These are phyloP conservation scores for Burhinus oedicnemus DNA, from an alignment of 2,113 vertebrate genomes.

Conservation along the genomic window DNA sequence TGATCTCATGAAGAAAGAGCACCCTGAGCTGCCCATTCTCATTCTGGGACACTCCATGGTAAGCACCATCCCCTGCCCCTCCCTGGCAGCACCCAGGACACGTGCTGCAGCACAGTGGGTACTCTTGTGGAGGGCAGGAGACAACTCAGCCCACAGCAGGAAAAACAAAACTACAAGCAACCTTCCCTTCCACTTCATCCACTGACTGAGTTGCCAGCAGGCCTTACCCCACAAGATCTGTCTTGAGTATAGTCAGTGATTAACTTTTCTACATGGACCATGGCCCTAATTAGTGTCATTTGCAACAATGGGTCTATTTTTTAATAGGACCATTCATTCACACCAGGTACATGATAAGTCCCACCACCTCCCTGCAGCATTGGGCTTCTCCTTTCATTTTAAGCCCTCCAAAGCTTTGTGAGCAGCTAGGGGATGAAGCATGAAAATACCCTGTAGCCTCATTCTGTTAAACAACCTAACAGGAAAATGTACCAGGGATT, in stretches of 20 bases:
- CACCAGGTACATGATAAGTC: not conserved
- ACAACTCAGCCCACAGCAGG: not conserved
- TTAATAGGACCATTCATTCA: not conserved
- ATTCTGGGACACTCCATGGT: conserved; percentile 98
- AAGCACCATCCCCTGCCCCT: conserved; percentile 4
- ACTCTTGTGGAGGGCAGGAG: not conserved
- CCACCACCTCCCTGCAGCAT: not conserved
- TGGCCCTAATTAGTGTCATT: not conserved
- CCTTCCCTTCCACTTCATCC: not conserved
- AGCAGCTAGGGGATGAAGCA: not conserved
- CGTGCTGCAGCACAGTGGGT: rapidly evolving
- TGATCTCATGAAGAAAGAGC: conserved; percentile 83
- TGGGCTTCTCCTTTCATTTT: not conserved
- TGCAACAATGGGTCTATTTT: not conserved
- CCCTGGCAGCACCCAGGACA: not conserved
- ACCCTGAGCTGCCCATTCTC: conserved; percentile 87
- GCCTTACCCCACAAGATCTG: not conserved
- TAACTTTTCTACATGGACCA: not conserved
- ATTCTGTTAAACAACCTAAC: conserved; percentile 28
- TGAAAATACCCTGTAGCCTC: not conserved
- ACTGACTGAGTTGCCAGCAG: not conserved
- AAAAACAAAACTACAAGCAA: not conserved
- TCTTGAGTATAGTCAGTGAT: not conserved
- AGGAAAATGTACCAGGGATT: conserved; percentile 39
- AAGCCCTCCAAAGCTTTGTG: not conserved